Percentiles rank a stretch among this genome's conserved stretches.
These are phyloP conservation scores for Pristionchus mayeri DNA, from an alignment of 2,888 invertebrate genomes.

Conservation along the genomic window DNA sequence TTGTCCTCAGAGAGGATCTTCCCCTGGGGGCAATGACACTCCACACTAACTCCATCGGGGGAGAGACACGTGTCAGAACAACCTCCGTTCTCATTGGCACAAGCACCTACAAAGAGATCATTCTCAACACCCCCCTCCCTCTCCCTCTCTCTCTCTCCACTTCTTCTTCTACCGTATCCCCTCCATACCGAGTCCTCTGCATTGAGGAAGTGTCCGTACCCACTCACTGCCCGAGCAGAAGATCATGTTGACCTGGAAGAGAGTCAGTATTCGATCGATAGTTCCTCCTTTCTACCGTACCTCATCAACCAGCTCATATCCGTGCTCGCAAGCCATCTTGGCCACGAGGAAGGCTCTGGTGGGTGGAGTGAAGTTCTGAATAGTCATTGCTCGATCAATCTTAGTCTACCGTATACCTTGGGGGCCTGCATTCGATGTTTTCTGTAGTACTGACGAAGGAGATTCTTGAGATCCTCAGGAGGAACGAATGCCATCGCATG, in stretches of 20 bases:
- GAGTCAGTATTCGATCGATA: neutral
- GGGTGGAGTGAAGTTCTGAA: constrained; percentile 45
- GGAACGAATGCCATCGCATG: constrained; percentile 76
- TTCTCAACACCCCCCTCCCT: too few species aligned
- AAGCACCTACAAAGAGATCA: constrained; percentile 66
- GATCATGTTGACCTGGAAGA: constrained; percentile 66
- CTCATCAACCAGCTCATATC: constrained; percentile 75
- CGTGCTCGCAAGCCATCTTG: constrained; percentile 74
- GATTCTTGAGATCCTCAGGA: constrained; percentile 73
- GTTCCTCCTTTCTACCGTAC: constrained; percentile 51
- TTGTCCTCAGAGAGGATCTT: constrained; percentile 70
- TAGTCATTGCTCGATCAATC: neutral
- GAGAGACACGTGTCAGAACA: constrained; percentile 73
- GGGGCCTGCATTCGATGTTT: constrained; percentile 71
- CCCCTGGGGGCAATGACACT: constrained; percentile 74
- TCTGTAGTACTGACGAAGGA: constrained; percentile 75
- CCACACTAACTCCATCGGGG: constrained; percentile 67
- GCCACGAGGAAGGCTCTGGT: constrained; percentile 73
- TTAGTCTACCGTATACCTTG: constrained; percentile 48
- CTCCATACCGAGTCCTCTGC: constrained; percentile 67
- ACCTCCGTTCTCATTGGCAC: constrained; percentile 73
- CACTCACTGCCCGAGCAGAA: constrained; percentile 73
- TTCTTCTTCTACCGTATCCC: neutral
- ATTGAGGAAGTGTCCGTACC: constrained; percentile 71
- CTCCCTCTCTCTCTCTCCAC: neutral